These are phyloP conservation scores for Cepaea nemoralis DNA, from an alignment of 1,140 invertebrate genomes.

Conservation along the genomic window DNA sequence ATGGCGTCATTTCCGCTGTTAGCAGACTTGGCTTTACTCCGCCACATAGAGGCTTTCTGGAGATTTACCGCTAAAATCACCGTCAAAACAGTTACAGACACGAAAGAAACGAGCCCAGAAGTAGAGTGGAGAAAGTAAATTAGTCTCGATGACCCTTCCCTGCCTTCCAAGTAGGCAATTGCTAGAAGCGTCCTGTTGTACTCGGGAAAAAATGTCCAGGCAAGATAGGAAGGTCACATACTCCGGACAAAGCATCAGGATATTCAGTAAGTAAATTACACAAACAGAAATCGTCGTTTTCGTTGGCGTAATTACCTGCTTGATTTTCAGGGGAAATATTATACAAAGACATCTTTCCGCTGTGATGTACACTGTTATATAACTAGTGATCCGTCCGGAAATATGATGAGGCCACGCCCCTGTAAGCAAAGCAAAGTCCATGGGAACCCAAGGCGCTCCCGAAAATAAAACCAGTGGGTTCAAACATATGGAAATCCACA, in stretches of 20 bases:
- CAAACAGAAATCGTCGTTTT: neutral
- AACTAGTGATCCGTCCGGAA: neutral
- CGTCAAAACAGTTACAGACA: neutral
- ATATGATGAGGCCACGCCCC: neutral
- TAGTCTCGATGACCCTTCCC: neutral
- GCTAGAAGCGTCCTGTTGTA: neutral
- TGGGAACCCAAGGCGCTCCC: neutral
- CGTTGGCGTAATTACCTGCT: neutral
- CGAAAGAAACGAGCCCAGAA: neutral
- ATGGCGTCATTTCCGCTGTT: neutral
- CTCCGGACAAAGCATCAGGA: neutral
- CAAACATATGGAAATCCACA: neutral
- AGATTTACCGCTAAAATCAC: neutral
- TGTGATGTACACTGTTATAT: conserved; percentile 4
- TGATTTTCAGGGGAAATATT: neutral
- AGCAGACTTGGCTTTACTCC: neutral
- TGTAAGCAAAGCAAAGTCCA: too few species aligned
- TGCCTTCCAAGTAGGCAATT: neutral
- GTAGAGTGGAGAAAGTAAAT: too few species aligned
- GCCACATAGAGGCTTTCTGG: neutral
- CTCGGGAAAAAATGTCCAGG: neutral
- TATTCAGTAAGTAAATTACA: neutral
- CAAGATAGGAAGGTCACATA: neutral
- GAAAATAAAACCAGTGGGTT: neutral
- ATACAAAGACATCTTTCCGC: conserved; percentile 5